These are phyloP conservation scores for Patella caerulea DNA, from an alignment of 2,888 invertebrate species.

Conservation along the genomic window DNA sequence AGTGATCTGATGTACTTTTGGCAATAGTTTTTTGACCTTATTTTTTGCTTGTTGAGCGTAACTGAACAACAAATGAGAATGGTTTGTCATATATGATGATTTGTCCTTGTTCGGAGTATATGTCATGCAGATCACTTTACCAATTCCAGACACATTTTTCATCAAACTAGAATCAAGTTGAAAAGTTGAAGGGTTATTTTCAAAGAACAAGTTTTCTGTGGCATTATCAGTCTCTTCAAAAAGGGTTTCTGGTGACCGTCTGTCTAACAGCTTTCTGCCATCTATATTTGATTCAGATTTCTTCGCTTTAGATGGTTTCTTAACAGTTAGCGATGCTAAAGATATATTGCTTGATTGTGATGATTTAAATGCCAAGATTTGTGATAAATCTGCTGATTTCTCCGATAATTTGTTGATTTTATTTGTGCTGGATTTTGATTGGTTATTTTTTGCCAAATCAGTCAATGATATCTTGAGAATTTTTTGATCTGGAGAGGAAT, in stretches of 20 bases:
- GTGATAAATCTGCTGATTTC: too few relatives aligned
- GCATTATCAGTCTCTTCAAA: neutral
- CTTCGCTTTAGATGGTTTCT: slow-evolving; percentile 15
- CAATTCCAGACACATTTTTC: slow-evolving; percentile 37
- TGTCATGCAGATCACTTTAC: slow-evolving; percentile 39
- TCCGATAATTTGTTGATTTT: too few relatives aligned
- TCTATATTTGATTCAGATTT: neutral
- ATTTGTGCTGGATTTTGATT: too few relatives aligned
- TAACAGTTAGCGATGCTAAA: neutral
- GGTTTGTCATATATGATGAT: too few relatives aligned
- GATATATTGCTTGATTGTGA: neutral
- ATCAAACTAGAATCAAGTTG: slow-evolving; percentile 12
- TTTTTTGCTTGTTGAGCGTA: slow-evolving; percentile 42
- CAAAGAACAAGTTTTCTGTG: neutral
- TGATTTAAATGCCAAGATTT: too few relatives aligned
- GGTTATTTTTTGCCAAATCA: too few relatives aligned
- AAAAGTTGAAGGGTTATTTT: neutral
- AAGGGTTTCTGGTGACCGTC: neutral
- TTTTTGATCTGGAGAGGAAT: too few relatives aligned
- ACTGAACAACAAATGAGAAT: slow-evolving; percentile 36
- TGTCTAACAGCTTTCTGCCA: neutral
- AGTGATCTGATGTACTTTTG: slow-evolving; percentile 32
- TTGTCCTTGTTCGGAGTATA: neutral
- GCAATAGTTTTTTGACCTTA: slow-evolving; percentile 11
- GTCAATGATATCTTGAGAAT: too few relatives aligned